Evolutionary conservation across 2,113 vertebrate genomes (phyloP), one percentile per base, ranked within the genome.

Genomic region (Numida meleagris): DNA sequence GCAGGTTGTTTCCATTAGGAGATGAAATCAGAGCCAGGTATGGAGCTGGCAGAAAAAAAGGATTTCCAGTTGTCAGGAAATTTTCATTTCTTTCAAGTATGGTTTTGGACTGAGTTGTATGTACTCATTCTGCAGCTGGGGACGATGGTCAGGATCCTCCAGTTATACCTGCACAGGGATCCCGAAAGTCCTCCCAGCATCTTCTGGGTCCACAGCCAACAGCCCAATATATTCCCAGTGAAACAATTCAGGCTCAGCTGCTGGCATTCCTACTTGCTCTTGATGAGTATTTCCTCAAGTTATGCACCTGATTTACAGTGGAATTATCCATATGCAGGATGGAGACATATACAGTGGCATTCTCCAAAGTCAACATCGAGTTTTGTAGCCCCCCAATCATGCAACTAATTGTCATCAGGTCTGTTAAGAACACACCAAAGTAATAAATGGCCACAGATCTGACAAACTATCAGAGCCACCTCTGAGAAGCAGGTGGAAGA

Each of bases 1-100:
- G 84, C 94, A 95, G 91, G 89, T 84, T 95, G 86, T 94, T 96
- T 94, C 93, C 93, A 95, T 95, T 92, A 95, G 67, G 53, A 92
- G 83, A 87, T 65, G 66, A 94, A 96, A 95, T 0, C 9, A 6
- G 66, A 95, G 81, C 83, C 94, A 93, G 90, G 77, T 90, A 94
- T 3, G 66, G 59, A 74, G 62, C 90, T 94, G 92, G 89, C 13
- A 9, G 77, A 84, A 96, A 82, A 92, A 70, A 10, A 66, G 58
- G 62, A 87, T 87, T 96, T 94, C 74, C 89, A 92, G 66, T 94
- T 87, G 74, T 92, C 90, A 94, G 86, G 77, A 92, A 72, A 90
- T 61, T 68, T 90, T 93, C 4, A 25, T 89, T 90, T 92, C 82
- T 96, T 93, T 93, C 2, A 2, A 87, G 21, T 61, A 79, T 40